Percentiles rank a stretch among this genome's conserved stretches.
Conservation (phyloP, 1,140 invertebrate species). For the Neuroterus valhalla region DNA sequence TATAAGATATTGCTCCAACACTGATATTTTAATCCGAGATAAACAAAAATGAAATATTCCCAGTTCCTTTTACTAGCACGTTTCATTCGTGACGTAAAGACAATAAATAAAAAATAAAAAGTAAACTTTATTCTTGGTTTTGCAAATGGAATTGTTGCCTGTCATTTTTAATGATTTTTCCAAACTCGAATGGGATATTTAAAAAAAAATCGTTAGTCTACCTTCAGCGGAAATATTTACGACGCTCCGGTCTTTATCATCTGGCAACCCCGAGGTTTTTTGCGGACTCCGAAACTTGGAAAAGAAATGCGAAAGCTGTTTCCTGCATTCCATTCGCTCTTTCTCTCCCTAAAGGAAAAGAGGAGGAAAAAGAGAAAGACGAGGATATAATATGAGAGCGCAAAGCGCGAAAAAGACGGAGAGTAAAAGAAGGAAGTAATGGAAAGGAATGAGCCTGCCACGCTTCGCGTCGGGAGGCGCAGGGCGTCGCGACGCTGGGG, state of each 20-base stretch:
- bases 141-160: too few species aligned
- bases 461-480: constrained; percentile 35
- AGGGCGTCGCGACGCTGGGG: constrained; percentile 13
- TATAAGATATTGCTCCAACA: too few species aligned
- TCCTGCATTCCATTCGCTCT: constrained; percentile 35
- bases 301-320: constrained; percentile 50
- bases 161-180: neutral
- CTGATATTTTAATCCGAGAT: too few species aligned
- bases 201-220: constrained; percentile 34
- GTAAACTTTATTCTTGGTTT: too few species aligned
- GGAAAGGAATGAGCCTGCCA: constrained; percentile 50
- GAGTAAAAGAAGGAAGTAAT: constrained; percentile 41
- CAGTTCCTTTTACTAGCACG: too few species aligned
- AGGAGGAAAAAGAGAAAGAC: neutral
- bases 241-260: constrained; percentile 6
- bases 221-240: constrained; percentile 32
- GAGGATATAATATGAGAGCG: neutral
- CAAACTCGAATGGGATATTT: constrained; percentile 20
- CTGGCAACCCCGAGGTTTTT: neutral
- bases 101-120: too few species aligned
- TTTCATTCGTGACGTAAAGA: too few species aligned
- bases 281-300: constrained; percentile 47
- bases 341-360: neutral
- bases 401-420: constrained; percentile 50
- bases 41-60: too few species aligned